Evolutionary conservation across 2,113 vertebrate species (phyloP).

Genomic region (Coracopsis vasa): DNA sequence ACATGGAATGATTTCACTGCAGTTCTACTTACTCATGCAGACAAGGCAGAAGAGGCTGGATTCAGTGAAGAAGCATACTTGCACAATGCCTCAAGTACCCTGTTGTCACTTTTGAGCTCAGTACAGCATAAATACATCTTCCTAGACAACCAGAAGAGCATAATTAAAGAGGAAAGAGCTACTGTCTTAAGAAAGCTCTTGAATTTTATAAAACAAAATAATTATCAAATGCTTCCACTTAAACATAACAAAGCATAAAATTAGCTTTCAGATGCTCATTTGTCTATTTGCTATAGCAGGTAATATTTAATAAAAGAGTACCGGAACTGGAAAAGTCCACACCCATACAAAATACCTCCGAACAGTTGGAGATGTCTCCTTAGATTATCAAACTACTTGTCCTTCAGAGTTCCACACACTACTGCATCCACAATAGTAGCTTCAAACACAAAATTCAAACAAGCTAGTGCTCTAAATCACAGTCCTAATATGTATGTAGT

Average conservation of each 20-base stretch:
- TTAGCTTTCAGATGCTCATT: not conserved
- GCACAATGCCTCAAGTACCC: conserved; percentile 48
- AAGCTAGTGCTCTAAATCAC: not conserved
- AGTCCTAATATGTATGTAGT: fast-evolving
- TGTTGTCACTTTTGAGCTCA: conserved; percentile 66
- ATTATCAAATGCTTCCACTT: conserved; percentile 67
- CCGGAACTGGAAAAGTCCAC: not conserved
- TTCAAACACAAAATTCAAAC: not conserved
- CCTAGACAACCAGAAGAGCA: conserved; percentile 70
- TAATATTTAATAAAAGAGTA: not conserved
- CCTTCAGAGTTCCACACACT: not conserved
- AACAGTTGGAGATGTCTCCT: not conserved
- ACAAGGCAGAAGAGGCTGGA: conserved; percentile 73
- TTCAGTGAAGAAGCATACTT: conserved; percentile 70
- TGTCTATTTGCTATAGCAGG: not conserved
- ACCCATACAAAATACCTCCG: not conserved
- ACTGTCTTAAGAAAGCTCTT: conserved; percentile 74
- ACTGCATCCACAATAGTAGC: not conserved
- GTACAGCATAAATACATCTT: conserved; percentile 74
- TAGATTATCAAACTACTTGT: not conserved
- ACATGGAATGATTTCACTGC: conserved; percentile 78
- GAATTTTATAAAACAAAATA: conserved; percentile 75
- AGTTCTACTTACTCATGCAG: conserved; percentile 81
- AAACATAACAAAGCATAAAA: conserved; percentile 55
- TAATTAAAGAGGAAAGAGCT: conserved; percentile 65